Evolutionary conservation across 1,140 invertebrate genomes (phyloP).

Genomic region (Radopholus similis): DNA sequence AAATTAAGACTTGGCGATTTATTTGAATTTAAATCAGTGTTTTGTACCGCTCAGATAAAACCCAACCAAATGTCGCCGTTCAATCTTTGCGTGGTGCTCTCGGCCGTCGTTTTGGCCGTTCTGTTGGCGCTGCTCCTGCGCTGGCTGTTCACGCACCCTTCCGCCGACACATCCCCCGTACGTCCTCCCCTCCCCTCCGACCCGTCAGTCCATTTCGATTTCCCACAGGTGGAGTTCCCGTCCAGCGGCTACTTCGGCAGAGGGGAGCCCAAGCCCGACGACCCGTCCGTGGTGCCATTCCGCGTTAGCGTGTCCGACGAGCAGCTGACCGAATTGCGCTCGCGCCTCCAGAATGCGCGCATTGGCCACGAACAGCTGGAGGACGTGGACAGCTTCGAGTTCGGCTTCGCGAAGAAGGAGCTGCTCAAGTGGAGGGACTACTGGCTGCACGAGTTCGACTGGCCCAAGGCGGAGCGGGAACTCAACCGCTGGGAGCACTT

Average conservation of each 20-base stretch:
- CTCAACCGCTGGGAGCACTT: conserved; percentile 19
- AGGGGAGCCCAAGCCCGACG: conserved; percentile 12
- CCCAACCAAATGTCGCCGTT: too few species aligned
- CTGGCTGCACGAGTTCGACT: conserved; percentile 28
- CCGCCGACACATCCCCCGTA: too few species aligned
- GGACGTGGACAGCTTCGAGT: conserved; percentile 26
- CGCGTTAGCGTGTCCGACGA: conserved; percentile 15
- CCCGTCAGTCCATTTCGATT: too few species aligned
- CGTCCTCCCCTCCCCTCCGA: too few species aligned
- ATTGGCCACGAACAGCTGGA: conserved; percentile 30
- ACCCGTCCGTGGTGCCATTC: conserved; percentile 18
- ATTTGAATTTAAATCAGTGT: too few species aligned
- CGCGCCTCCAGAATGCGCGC: conserved; percentile 5
- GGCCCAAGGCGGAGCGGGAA: conserved; percentile 20
- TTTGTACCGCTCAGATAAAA: too few species aligned
- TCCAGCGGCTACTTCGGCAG: conserved; percentile 24
- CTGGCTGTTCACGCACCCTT: too few species aligned
- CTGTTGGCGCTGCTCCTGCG: too few species aligned
- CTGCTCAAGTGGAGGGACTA: conserved; percentile 15
- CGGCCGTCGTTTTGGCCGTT: too few species aligned
- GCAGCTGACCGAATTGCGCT: conserved; percentile 5
- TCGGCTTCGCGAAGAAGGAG: conserved; percentile 13
- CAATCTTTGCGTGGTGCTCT: too few species aligned
- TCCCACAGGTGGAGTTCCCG: conserved; percentile 22
- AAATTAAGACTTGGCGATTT: too few species aligned